Conservation (phyloP, 2,797 vertebrate genomes). For the Delichon dasypus region DNA sequence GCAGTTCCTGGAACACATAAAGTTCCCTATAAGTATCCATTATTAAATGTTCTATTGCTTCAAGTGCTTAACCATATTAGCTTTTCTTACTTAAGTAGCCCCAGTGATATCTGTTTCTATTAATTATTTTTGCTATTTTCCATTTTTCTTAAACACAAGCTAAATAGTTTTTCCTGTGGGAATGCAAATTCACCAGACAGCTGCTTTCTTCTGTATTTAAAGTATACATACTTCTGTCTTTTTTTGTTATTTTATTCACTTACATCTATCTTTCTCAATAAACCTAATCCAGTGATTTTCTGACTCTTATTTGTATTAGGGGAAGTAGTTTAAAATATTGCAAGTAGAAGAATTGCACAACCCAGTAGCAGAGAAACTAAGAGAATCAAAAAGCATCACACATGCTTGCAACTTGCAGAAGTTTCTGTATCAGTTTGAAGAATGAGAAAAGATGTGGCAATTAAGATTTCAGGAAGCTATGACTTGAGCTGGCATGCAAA, state of each 20-base stretch:
- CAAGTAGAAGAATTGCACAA: neutral
- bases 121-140: constrained; percentile 44
- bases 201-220: constrained; percentile 15
- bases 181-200: neutral
- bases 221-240: neutral
- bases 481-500: neutral
- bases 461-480: neutral
- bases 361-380: neutral
- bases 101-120: constrained; percentile 19
- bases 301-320: neutral
- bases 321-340: neutral
- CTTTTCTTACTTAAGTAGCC: constrained; percentile 4
- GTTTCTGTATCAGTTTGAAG: neutral
- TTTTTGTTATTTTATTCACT: neutral
- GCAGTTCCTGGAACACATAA: constrained; percentile 34
- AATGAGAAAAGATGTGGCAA: neutral
- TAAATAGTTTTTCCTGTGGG: neutral
- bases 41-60: constrained; percentile 15
- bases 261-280: neutral
- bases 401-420: neutral
- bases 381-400: neutral
- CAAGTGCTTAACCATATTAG: constrained; percentile 20
- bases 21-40: constrained; percentile 21
- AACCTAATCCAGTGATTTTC: neutral
- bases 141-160: neutral